Evolutionary conservation across 2,113 vertebrate species (phyloP), one percentile per base, ranked within the genome.

Genomic region (Oreocharis arfaki): DNA sequence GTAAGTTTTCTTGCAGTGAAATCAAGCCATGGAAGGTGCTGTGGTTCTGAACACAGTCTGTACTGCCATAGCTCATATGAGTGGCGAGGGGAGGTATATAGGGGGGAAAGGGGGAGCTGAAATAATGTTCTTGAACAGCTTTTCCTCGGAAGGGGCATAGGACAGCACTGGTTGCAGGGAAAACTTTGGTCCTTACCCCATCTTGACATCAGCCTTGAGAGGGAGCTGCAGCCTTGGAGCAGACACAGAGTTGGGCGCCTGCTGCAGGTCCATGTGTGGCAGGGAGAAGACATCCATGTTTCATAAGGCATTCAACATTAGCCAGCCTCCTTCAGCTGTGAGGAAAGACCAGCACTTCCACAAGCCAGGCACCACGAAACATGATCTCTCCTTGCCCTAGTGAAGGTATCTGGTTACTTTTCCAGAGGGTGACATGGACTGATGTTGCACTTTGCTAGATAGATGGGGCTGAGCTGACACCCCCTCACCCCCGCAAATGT

Each of bases 211-310:
- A 83, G 50, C 46, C 46, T 85, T 49, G 16, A 1, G 4, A 59
- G 28, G 32, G 35, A 68, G 33, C 46, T 64, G 61, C n/a, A 53
- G 26, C 33, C 52, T 23, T 59, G 63, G 74, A 81, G 68, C 35
- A 87, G 77, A 32, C 3, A 0, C 1, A n/a, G 67, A 68, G 37
- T 3, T 56, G 82, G 42, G 28, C 0, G 1, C 37, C 16, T 64
- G 76, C 55, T 67, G 59, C 6, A 24, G 41, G 19, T 68, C 57
- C 4, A 0, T 0, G 1, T 32, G 47, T 20, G 35, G 53, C 57
- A 86, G 57, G 63, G 57, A 60, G 76, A 16, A 57, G 33, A 57
- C 42, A 57, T 13, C 15, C 9, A 0, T 57, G 17, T 65, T 80
- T 56, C 80, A 68, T 15, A 41, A 60, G 46, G 50, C 41, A 23